Conservation (phyloP, 1,140 invertebrate species). For the Artemia franciscana region DNA sequence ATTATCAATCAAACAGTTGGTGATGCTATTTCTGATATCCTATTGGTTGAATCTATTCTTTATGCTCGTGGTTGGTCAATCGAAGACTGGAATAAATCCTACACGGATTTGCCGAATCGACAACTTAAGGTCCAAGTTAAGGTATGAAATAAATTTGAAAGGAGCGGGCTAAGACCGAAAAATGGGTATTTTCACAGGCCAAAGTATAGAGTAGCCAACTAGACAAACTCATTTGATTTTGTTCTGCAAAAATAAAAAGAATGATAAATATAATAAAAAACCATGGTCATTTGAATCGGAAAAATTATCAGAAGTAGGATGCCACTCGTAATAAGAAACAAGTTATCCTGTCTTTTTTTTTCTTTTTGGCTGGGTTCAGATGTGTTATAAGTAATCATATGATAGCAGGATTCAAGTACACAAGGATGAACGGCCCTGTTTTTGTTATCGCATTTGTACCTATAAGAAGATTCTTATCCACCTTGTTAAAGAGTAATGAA, state of each 20-base stretch:
- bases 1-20: conserved; percentile 88
- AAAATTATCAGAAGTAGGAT: background rate
- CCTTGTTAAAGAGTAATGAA: too few relatives aligned
- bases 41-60: conserved; percentile 78
- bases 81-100: conserved; percentile 50
- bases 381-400: too few relatives aligned
- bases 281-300: background rate
- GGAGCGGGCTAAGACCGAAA: background rate
- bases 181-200: background rate
- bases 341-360: too few relatives aligned
- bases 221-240: background rate
- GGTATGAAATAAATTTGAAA: conserved; percentile 19
- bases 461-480: too few relatives aligned
- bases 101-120: conserved; percentile 63
- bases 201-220: background rate
- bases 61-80: conserved; percentile 50
- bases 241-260: too few relatives aligned
- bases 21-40: conserved; percentile 85
- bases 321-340: too few relatives aligned
- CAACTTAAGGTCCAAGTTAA: conserved; percentile 66
- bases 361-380: too few relatives aligned
- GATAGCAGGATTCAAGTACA: too few relatives aligned
- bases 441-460: too few relatives aligned
- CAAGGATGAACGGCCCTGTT: too few relatives aligned
- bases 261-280: background rate